A percentile compares a stretch with the other conserved stretches of the same genome.
phyloP scores from a whole-genome alignment of 2,888 invertebrate species.

The Thecophora atra region DNA sequence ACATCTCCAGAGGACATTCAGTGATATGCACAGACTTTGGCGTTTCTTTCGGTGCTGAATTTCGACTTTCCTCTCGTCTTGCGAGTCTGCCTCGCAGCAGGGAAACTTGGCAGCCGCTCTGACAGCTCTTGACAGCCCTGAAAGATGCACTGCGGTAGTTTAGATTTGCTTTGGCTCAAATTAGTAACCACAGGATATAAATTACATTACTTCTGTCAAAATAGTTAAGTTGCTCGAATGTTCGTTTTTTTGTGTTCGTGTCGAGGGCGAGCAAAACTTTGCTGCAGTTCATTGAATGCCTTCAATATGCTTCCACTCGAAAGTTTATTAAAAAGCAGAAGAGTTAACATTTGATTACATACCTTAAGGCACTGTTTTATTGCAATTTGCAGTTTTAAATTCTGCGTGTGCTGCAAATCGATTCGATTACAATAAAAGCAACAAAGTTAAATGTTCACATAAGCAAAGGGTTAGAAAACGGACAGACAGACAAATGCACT shows the following conservation, averaged over 20 bases:
- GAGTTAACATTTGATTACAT: too few relatives aligned
- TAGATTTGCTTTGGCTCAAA: background rate
- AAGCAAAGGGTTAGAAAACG: background rate
- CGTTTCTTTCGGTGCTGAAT: background rate
- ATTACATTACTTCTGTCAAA: too few relatives aligned
- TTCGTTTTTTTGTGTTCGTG: too few relatives aligned
- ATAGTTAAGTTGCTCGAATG: background rate
- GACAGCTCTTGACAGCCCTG: slow-evolving; percentile 19
- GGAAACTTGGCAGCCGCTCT: slow-evolving; percentile 17
- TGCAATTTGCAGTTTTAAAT: too few relatives aligned
- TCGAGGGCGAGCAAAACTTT: background rate
- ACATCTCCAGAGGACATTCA: background rate
- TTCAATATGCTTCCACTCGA: too few relatives aligned
- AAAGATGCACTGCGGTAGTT: slow-evolving; percentile 20
- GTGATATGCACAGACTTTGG: background rate
- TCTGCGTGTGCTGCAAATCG: background rate
- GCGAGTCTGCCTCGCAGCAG: background rate
- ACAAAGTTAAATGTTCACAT: background rate
- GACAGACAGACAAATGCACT: background rate
- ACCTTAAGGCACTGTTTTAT: too few relatives aligned
- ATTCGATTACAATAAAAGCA: background rate
- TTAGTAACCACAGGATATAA: too few relatives aligned
- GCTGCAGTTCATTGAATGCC: too few relatives aligned
- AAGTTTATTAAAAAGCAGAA: too few relatives aligned
- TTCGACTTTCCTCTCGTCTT: background rate